These are phyloP conservation scores for Diacarnus erythraeanus DNA, from an alignment of 37 sponge, comb jelly and placozoan genomes.

Conservation along the genomic window DNA sequence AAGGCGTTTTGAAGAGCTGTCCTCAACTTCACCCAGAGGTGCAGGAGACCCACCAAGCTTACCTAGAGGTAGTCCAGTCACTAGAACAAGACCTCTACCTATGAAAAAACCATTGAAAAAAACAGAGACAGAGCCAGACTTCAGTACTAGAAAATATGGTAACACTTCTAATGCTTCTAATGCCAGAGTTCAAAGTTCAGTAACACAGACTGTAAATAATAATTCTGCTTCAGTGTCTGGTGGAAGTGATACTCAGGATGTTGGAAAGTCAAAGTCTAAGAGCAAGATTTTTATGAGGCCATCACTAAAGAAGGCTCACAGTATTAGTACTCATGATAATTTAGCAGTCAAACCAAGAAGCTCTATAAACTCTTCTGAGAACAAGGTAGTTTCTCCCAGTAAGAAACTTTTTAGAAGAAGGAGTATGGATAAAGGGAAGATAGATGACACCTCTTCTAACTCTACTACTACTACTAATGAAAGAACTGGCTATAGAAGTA, in stretches of 20 bases:
- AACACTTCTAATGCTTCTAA: too few species aligned
- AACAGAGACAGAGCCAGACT: not conserved
- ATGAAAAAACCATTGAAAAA: not conserved
- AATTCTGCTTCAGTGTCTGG: not conserved
- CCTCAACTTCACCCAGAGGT: not conserved
- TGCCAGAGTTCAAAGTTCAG: not conserved
- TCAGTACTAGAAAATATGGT: not conserved
- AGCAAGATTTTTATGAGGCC: not conserved
- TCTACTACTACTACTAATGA: not conserved
- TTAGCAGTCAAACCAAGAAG: too few species aligned
- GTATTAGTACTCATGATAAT: not conserved
- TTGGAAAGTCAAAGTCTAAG: not conserved
- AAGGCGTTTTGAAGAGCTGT: slow-evolving; percentile 7
- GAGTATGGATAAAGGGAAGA: not conserved
- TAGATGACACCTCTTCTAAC: not conserved
- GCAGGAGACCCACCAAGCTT: too few species aligned
- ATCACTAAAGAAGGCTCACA: not conserved
- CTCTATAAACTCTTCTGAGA: not conserved
- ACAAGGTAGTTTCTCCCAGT: not conserved
- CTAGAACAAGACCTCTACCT: not conserved
- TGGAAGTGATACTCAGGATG: not conserved
- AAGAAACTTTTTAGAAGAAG: slow-evolving; percentile 1
- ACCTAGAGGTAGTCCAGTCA: too few species aligned
- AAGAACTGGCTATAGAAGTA: not conserved
- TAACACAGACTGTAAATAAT: too few species aligned